Conservation (phyloP, 23 tunicate species). For the Trididemnum clinides region DNA sequence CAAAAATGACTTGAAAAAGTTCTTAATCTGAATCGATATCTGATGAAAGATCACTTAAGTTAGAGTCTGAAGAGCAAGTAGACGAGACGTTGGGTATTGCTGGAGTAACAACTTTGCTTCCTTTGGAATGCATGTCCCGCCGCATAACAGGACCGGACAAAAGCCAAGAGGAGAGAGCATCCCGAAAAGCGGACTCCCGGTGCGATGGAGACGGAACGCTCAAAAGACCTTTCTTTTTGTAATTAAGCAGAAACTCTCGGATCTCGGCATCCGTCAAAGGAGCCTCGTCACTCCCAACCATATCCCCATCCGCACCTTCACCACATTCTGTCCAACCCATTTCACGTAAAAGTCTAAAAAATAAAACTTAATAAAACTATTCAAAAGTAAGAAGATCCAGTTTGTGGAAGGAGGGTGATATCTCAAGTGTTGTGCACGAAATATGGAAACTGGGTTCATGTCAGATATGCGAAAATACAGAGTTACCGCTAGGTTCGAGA, state of each 20-base stretch:
- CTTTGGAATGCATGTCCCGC: not conserved
- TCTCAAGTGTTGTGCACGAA: too few relatives aligned
- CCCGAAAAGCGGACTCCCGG: constrained; percentile 39
- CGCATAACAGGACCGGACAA: constrained; percentile 47
- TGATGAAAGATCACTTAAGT: constrained; percentile 31
- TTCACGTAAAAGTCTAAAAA: constrained; percentile 40
- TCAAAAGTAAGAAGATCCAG: not conserved
- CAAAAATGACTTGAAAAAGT: constrained; percentile 3
- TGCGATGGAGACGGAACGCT: constrained; percentile 44
- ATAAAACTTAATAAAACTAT: too few relatives aligned
- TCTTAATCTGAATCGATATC: constrained; percentile 10
- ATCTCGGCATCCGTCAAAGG: constrained; percentile 73
- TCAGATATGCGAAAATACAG: too few relatives aligned
- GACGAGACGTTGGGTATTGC: too few relatives aligned
- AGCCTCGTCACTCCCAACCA: constrained; percentile 44
- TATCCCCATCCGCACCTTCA: constrained; percentile 23
- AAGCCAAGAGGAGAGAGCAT: constrained; percentile 52
- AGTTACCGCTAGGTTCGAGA: too few relatives aligned
- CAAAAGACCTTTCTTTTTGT: constrained; percentile 46
- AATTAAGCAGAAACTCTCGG: constrained; percentile 45
- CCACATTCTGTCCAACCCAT: constrained; percentile 52
- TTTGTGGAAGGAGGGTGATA: not conserved
- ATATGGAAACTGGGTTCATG: too few relatives aligned
- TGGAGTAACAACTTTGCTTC: too few relatives aligned
- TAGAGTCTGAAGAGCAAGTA: not conserved